Percentiles rank a stretch among this genome's conserved stretches.
Evolutionary conservation across 2,888 invertebrate genomes (phyloP).

Genomic region (Allacma fusca): DNA sequence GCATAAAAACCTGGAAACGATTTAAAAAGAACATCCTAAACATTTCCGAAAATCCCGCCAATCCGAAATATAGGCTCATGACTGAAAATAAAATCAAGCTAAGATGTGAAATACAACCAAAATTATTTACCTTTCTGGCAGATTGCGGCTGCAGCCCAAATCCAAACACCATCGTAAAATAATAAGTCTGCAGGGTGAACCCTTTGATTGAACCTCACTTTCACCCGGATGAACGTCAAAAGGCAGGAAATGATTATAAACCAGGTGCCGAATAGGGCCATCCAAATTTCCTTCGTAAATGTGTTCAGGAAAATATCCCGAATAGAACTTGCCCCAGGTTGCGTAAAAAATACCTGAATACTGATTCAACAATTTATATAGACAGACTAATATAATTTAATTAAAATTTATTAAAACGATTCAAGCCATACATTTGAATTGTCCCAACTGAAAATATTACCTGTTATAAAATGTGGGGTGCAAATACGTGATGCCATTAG

Average conservation of each 20-base stretch:
- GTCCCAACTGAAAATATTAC: no score
- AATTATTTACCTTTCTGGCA: conserved; percentile 52
- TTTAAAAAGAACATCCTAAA: no score
- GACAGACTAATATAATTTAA: no score
- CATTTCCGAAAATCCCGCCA: no score
- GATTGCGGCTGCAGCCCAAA: conserved; percentile 53
- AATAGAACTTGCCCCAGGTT: conserved; percentile 49
- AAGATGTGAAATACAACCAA: no score
- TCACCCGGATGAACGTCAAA: neutral
- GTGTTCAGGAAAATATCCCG: conserved; percentile 54
- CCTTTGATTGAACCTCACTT: neutral
- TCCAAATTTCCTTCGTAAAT: conserved; percentile 51
- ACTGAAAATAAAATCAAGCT: no score
- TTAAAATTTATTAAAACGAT: no score
- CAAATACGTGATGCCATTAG: conserved; percentile 48
- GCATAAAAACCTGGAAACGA: conserved; percentile 58
- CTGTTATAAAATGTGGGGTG: conserved; percentile 44
- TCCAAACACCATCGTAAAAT: conserved; percentile 39
- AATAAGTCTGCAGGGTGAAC: neutral
- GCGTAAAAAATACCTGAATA: conserved; percentile 51
- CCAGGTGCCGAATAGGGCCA: conserved; percentile 1
- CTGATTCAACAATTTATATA: conserved; percentile 37
- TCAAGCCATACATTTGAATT: no score
- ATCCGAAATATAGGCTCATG: no score
- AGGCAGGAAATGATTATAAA: neutral